Percentiles rank a stretch among this genome's conserved stretches.
phyloP scores from a whole-genome alignment of 2,113 vertebrate genomes.

The Empidonax traillii region DNA sequence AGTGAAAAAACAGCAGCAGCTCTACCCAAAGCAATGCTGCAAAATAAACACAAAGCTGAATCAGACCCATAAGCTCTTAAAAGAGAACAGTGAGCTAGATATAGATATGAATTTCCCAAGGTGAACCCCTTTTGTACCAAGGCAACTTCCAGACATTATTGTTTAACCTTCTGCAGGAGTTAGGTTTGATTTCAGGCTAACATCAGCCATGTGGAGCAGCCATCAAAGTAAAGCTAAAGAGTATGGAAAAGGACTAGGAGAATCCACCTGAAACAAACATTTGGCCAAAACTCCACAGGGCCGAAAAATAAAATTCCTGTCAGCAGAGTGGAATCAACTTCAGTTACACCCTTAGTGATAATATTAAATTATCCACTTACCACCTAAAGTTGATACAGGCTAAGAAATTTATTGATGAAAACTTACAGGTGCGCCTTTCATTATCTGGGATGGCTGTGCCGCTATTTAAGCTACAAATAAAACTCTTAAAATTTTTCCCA shows the following conservation, averaged over 20 bases:
- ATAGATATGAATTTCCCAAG: neutral
- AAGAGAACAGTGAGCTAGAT: neutral
- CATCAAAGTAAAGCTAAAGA: neutral
- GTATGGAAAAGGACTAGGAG: neutral
- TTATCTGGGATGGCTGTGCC: neutral
- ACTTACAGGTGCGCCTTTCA: neutral
- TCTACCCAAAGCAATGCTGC: conserved; percentile 23
- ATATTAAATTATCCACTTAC: neutral
- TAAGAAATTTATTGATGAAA: neutral
- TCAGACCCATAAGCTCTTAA: neutral
- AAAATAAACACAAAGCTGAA: neutral
- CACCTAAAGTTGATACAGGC: neutral
- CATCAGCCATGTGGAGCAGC: neutral
- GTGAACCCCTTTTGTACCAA: neutral
- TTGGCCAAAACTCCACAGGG: neutral
- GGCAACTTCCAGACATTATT: neutral
- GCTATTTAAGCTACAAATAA: neutral
- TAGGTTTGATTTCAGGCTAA: conserved; percentile 12
- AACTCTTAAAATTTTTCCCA: neutral
- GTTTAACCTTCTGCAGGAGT: neutral
- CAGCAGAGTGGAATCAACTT: neutral
- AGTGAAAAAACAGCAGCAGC: conserved; percentile 39
- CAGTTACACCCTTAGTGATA: neutral
- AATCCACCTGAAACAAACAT: neutral
- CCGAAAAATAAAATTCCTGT: neutral